Evolutionary conservation across 2,113 vertebrate genomes (phyloP).

Genomic region (Drymodes brunneopygia): DNA sequence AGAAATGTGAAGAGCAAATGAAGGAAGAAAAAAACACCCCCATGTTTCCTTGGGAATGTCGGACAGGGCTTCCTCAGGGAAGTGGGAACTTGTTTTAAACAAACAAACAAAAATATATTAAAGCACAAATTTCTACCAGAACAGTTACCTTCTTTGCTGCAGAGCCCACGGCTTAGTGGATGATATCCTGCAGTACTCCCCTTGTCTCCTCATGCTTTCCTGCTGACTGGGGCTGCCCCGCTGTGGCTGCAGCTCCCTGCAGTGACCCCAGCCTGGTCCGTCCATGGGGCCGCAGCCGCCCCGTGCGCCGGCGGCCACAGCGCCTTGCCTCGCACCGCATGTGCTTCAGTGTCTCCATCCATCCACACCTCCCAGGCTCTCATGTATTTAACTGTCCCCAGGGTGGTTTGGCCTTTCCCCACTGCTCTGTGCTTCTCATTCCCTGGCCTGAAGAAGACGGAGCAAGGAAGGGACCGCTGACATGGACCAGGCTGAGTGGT

Average conservation of each 20-base stretch:
- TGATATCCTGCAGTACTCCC: not conserved
- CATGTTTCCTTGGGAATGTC: conserved; percentile 43
- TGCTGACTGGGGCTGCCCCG: not conserved
- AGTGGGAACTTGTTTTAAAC: conserved; percentile 64
- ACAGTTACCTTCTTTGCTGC: conserved; percentile 76
- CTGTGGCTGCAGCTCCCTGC: not conserved
- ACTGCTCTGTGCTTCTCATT: not conserved
- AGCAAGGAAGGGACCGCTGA: not conserved
- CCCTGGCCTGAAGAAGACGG: not conserved
- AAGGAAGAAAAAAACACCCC: not conserved
- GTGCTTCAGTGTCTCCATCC: conserved; percentile 58
- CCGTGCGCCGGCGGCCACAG: not conserved
- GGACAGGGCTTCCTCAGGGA: conserved; percentile 59
- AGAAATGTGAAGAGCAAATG: conserved; percentile 32
- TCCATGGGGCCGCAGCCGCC: not conserved
- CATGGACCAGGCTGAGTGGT: not conserved
- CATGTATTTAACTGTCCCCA: conserved; percentile 14
- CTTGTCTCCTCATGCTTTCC: conserved; percentile 2
- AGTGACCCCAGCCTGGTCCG: not conserved
- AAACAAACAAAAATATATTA: conserved; percentile 70
- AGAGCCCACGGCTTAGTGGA: conserved; percentile 54
- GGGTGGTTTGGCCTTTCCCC: conserved; percentile 3
- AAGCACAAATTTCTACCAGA: conserved; percentile 84
- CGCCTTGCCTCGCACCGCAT: not conserved
- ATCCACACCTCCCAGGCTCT: conserved; percentile 28